Evolutionary conservation across 2,888 invertebrate species (phyloP).

Genomic region (Blomia tropicalis): DNA sequence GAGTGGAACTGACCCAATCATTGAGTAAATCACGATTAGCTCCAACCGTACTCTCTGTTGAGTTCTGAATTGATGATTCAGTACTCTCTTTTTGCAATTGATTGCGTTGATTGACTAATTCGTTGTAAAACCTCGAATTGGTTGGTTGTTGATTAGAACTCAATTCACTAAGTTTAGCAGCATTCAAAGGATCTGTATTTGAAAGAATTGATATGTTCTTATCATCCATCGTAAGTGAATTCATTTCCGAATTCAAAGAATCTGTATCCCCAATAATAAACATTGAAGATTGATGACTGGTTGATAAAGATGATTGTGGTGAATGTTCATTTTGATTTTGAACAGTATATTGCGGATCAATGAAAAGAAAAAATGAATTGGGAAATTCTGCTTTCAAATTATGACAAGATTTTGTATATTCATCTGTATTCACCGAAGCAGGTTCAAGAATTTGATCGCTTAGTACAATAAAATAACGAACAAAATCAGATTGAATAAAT

Average conservation of each 20-base stretch:
- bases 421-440: background rate
- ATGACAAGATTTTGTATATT: conserved; percentile 10
- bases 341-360: no score
- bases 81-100: background rate
- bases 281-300: background rate
- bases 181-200: background rate
- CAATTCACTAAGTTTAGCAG: background rate
- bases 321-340: background rate
- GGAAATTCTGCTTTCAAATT: conserved; percentile 8
- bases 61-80: background rate
- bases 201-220: background rate
- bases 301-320: background rate
- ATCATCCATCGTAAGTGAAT: background rate
- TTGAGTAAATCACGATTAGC: background rate
- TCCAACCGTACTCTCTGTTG: background rate
- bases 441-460: conserved; percentile 34
- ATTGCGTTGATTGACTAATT: background rate
- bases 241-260: conserved; percentile 9
- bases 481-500: conserved; percentile 40
- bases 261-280: background rate
- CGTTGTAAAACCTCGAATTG: background rate
- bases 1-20: background rate
- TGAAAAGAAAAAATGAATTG: conserved; percentile 1
- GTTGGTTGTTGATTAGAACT: background rate
- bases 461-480: conserved; percentile 40